These are phyloP conservation scores for Hermaeophaga mercurialis DNA, from an alignment of 2,888 invertebrate species.

Conservation along the genomic window DNA sequence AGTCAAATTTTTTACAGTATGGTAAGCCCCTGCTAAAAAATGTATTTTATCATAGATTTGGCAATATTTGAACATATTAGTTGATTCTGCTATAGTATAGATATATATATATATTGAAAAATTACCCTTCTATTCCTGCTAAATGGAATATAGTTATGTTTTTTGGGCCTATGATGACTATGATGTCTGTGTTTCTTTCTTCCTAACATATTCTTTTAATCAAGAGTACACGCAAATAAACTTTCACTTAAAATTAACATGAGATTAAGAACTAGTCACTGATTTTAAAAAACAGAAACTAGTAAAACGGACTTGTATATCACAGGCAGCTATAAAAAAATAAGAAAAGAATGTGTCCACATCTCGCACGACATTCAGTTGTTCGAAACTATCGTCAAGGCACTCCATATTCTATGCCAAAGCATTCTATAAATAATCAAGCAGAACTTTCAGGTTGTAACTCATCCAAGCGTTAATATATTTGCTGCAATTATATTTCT, in stretches of 20 bases:
- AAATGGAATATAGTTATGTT: conserved; percentile 50
- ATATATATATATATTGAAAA: no score
- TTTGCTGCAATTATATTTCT: conserved; percentile 16
- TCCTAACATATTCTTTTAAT: conserved; percentile 40
- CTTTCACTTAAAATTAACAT: neutral
- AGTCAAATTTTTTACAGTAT: no score
- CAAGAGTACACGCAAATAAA: neutral
- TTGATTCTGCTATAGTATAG: no score
- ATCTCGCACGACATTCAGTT: conserved; percentile 26
- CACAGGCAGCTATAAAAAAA: conserved; percentile 22
- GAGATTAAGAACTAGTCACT: neutral
- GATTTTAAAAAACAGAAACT: neutral
- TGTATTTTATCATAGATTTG: no score
- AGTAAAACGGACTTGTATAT: neutral
- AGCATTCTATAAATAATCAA: conserved; percentile 52
- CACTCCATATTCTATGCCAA: conserved; percentile 47
- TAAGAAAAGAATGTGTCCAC: conserved; percentile 30
- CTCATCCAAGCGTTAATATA: conserved; percentile 19
- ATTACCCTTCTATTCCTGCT: conserved; percentile 50
- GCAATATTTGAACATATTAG: no score
- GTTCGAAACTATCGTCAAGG: conserved; percentile 37
- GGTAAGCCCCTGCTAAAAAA: no score
- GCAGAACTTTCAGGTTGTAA: conserved; percentile 21
- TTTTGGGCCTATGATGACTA: conserved; percentile 43
- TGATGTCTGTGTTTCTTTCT: conserved; percentile 44